Conservation (phyloP, 2,113 vertebrate species). For the Pygoscelis antarcticus region DNA sequence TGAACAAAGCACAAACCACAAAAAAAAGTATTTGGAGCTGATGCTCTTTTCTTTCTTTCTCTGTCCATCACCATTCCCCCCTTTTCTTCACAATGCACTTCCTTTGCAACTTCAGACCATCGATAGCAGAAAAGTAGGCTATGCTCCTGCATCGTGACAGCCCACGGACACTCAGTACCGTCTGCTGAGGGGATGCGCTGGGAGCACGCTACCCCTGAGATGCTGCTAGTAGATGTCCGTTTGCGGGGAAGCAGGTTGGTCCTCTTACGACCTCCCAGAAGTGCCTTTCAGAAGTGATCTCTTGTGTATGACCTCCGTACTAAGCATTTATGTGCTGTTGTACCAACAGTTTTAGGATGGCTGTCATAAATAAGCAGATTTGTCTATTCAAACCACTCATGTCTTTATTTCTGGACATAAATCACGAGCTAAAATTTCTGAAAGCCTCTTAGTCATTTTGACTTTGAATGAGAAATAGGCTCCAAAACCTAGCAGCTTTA, state of each 20-base stretch:
- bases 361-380: constrained; percentile 6
- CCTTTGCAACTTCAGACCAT: not conserved
- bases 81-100: not conserved
- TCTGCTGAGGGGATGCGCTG: not conserved
- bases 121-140: not conserved
- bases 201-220: not conserved
- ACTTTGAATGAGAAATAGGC: not conserved
- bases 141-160: not conserved
- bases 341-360: not conserved
- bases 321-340: not conserved
- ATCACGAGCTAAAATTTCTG: not conserved
- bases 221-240: not conserved
- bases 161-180: too few relatives aligned
- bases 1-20: not conserved
- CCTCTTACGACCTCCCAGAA: not conserved
- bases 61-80: not conserved
- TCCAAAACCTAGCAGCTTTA: not conserved
- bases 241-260: not conserved
- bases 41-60: not conserved
- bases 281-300: not conserved
- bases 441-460: not conserved
- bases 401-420: constrained; percentile 28
- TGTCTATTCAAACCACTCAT: not conserved
- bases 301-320: not conserved
- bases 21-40: not conserved